Evolutionary conservation across 2,888 invertebrate species (phyloP), one percentile per base, ranked within the genome.

Genomic region (Volucella bombylans): DNA sequence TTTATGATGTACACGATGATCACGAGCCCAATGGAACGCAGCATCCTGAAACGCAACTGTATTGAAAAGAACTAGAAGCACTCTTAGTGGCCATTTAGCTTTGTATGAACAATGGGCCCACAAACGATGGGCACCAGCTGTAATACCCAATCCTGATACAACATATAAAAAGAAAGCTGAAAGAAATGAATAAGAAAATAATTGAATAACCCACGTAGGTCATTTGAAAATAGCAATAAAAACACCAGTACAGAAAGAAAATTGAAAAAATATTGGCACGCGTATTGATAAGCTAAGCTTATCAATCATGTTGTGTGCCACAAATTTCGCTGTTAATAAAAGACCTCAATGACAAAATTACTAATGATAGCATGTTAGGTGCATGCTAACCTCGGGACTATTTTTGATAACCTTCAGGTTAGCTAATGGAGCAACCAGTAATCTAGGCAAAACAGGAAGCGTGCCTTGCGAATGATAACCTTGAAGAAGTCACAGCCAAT

Each of bases 61-160:
- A 92, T 99, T 97, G 92, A 96, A 95, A 59, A 96, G 88, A 47
- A 95, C 94, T 78, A 99, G 93, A 47, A 99, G 92, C 8, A 97
- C 88, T 87, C 96, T 93, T 6, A 98, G 93, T 0, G 97, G 99
- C 94, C 96, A 95, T 91, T 95, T 97, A 8, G 99, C 99, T 93
- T 98, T 98, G 93, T 98, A 99, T 0, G 98, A 95, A 89, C 96
- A 95, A 92, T 99, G 99, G 1, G 98, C 94, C 98, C 99, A 99
- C 41, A 98, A 94, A 88, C 99, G 93, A 92, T 99, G 99, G 2
- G 97, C 98, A 38, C 99, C 99, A 18, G 98, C 99, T 14, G 99
- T 99, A 87, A 99, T 97, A 15, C 99, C 99, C 82, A 99, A 92
- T 6, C 97, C 98, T 9, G 96, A 95, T 86, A 94, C 91, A 74